Evolutionary conservation across 2,888 invertebrate genomes (phyloP).

Genomic region (Tetranychus truncatus): DNA sequence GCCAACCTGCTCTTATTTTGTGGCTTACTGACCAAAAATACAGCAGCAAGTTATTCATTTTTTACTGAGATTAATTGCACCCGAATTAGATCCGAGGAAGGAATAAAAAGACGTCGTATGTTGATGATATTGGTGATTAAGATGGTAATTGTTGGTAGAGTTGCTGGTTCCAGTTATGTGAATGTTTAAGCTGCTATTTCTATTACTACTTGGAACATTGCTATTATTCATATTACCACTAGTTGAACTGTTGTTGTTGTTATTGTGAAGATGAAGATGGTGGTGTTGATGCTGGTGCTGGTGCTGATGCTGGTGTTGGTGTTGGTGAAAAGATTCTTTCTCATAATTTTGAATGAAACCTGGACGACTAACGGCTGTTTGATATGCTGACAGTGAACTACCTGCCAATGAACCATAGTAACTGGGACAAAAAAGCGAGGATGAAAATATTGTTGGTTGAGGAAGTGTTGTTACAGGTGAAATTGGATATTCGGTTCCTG

Average conservation of each 20-base stretch:
- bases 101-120: background rate
- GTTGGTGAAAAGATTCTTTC: too few species aligned
- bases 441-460: background rate
- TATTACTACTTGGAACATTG: too few species aligned
- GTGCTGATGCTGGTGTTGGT: too few species aligned
- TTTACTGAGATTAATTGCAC: conserved; percentile 7
- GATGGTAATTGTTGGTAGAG: too few species aligned
- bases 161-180: background rate
- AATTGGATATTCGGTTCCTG: background rate
- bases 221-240: too few species aligned
- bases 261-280: too few species aligned
- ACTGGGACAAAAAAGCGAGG: background rate
- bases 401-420: background rate
- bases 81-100: conserved; percentile 6
- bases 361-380: background rate
- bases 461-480: background rate
- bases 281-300: too few species aligned
- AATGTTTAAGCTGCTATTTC: background rate
- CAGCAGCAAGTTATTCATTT: background rate
- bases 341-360: background rate
- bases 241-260: too few species aligned
- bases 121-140: background rate
- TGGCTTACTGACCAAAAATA: background rate
- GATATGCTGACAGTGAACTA: background rate
- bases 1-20: too few species aligned